Base-by-base conservation (phyloP, 2,888 invertebrate genomes). In the Loripinus fragilis region DNA sequence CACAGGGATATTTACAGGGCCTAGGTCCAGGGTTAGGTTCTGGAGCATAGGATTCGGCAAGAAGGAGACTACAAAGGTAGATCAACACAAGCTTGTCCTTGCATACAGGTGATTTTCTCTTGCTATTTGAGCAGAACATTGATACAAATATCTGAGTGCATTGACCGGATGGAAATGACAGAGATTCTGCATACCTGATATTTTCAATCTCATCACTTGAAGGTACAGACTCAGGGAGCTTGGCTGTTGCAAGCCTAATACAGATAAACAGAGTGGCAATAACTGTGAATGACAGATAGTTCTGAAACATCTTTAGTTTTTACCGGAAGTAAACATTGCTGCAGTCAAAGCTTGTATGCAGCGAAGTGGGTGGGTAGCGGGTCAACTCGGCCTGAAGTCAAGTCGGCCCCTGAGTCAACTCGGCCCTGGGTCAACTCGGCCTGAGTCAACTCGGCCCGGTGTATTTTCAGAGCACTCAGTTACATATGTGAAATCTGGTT, bases 1-100 rank as follows among this genome's bases (percentile, higher is more conserved):
- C 41, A 28, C 38, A 67, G 23, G 67, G 28, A 33, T 67, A 67
- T 41, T 67, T 67, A 42, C 67, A 67, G 7, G 67, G 67, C 42
- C 67, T 41, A 23, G 38, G 67, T 3, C 42, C 67, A n/a, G n/a
- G n/a, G n/a, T n/a, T n/a, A n/a, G n/a, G n/a, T n/a, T n/a, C n/a
- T n/a, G n/a, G n/a, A n/a, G n/a, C n/a, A n/a, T n/a, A n/a, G n/a
- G n/a, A n/a, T n/a, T n/a, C n/a, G n/a, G n/a, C n/a, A n/a, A n/a
- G n/a, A n/a, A n/a, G n/a, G n/a, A n/a, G n/a, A n/a, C n/a, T n/a
- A n/a, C n/a, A n/a, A n/a, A n/a, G n/a, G 8, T 28, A 28, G 67
- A 42, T 67, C 42, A 42, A 15, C 23, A 42, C 67, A 25, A 55
- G 55, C 30, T 55, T 55, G 23, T 28, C 30, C 20, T 17, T 55